Percentiles rank a stretch among this genome's conserved stretches.
Evolutionary conservation across 2,888 invertebrate species (phyloP).

Genomic region (Beris morrisii): DNA sequence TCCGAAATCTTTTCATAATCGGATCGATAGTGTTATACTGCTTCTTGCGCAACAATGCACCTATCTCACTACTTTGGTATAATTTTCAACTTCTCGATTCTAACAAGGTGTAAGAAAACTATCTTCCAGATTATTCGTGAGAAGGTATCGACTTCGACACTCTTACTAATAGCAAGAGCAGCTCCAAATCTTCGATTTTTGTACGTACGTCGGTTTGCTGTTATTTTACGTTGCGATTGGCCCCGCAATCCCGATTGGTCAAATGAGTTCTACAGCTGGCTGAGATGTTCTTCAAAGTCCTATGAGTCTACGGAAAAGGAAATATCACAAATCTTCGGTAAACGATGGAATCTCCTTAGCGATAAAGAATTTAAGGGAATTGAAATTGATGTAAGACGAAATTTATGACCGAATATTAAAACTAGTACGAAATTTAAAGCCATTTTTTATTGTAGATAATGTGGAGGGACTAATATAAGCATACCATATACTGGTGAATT

Average conservation of each 20-base stretch:
- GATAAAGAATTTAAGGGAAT: constrained; percentile 66
- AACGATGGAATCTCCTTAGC: constrained; percentile 67
- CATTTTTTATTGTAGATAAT: neutral
- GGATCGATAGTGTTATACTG: constrained; percentile 70
- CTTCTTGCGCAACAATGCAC: constrained; percentile 68
- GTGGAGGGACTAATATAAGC: neutral
- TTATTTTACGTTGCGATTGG: constrained; percentile 73
- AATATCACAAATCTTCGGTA: constrained; percentile 68
- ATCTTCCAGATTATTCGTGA: constrained; percentile 67
- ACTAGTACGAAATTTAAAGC: too few species aligned
- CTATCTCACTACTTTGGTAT: constrained; percentile 68
- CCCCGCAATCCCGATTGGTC: constrained; percentile 68
- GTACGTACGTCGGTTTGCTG: constrained; percentile 70
- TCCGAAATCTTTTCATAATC: constrained; percentile 67
- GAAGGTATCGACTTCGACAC: constrained; percentile 74
- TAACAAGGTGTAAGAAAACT: neutral
- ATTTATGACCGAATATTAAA: constrained; percentile 36
- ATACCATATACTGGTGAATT: neutral
- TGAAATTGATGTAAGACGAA: constrained; percentile 49
- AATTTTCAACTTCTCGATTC: neutral
- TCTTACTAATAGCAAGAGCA: constrained; percentile 68
- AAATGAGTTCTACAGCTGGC: constrained; percentile 67
- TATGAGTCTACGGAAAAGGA: constrained; percentile 69
- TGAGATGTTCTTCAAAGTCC: constrained; percentile 63
- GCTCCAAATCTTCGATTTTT: constrained; percentile 65